phyloP scores from a whole-genome alignment of 2,113 vertebrate genomes.

The Tricholaema leucomelas region DNA sequence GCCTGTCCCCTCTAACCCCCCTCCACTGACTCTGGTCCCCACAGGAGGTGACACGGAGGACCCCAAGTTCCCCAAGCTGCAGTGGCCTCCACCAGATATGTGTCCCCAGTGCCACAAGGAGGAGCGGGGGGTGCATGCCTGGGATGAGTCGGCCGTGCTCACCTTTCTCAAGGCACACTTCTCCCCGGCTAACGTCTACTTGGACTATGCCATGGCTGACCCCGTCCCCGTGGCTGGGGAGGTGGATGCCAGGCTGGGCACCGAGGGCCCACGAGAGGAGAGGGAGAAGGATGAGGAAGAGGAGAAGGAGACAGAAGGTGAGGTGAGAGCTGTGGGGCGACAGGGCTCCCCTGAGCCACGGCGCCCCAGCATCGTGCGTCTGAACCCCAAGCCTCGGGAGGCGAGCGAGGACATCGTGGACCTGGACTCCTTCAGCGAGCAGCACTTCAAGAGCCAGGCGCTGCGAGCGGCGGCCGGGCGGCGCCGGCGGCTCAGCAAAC shows the following conservation, averaged over 20 bases:
- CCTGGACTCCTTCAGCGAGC: conserved; percentile 82
- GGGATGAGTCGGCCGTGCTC: conserved; percentile 74
- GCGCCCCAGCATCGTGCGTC: conserved; percentile 72
- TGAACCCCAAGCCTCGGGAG: conserved; percentile 31
- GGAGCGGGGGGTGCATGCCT: conserved; percentile 71
- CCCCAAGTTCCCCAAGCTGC: conserved; percentile 91
- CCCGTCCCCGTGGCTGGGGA: conserved; percentile 15
- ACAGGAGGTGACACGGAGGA: conserved; percentile 87
- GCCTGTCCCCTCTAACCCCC: not conserved
- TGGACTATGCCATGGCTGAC: conserved; percentile 64
- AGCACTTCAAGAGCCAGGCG: conserved; percentile 81
- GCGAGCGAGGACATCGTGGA: conserved; percentile 82
- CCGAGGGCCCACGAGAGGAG: not conserved
- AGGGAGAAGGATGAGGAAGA: conserved; percentile 25
- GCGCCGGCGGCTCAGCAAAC: conserved; percentile 35
- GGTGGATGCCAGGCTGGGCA: not conserved
- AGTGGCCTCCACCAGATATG: conserved; percentile 85
- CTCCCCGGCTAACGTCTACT: conserved; percentile 72
- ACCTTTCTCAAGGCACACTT: conserved; percentile 84
- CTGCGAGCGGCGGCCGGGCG: conserved; percentile 35
- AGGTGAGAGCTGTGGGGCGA: not conserved
- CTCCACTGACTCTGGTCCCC: not conserved
- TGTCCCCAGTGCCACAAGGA: conserved; percentile 84
- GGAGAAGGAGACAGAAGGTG: not conserved
- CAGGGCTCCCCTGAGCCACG: not conserved